Conservation (phyloP, 1,140 invertebrate species). For the Drosophila miranda region DNA sequence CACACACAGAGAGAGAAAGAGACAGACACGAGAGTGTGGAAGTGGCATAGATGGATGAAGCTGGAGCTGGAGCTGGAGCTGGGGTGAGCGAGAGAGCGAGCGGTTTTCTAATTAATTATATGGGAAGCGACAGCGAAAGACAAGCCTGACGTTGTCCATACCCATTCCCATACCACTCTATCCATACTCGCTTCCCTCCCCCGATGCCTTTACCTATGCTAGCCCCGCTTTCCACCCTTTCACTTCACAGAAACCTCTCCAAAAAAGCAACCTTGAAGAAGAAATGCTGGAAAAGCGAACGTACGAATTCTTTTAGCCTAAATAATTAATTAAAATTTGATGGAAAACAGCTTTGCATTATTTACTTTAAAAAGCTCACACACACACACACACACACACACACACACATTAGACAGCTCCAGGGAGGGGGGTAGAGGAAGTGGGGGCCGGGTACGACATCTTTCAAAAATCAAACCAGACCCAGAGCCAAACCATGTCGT, state of each 20-base stretch:
- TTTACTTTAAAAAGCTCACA: constrained; percentile 77
- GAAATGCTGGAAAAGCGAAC: constrained; percentile 15
- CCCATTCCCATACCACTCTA: too few relatives aligned
- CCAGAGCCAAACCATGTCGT: constrained; percentile 6
- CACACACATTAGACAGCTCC: constrained; percentile 38
- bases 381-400: constrained; percentile 15
- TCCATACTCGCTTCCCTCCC: too few relatives aligned
- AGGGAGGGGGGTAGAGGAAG: constrained; percentile 13
- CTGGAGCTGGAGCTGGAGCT: too few relatives aligned
- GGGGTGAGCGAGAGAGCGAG: too few relatives aligned
- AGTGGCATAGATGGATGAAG: constrained; percentile 3
- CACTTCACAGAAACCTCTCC: constrained; percentile 27
- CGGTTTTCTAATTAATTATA: constrained; percentile 78
- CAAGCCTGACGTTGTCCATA: constrained; percentile 51
- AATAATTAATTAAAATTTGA: constrained; percentile 83
- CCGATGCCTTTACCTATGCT: neutral
- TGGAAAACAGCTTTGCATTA: constrained; percentile 82
- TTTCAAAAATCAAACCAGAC: constrained; percentile 64
- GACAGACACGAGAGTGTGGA: constrained; percentile 24
- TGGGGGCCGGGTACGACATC: constrained; percentile 30
- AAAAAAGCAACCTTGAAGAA: constrained; percentile 25
- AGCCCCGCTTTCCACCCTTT: constrained; percentile 2
- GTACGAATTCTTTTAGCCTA: constrained; percentile 74
- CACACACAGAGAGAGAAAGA: constrained; percentile 2
- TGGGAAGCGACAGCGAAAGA: constrained; percentile 42